Base-by-base conservation (phyloP, 2,797 vertebrate genomes). In the Syndactyla subalaris region DNA sequence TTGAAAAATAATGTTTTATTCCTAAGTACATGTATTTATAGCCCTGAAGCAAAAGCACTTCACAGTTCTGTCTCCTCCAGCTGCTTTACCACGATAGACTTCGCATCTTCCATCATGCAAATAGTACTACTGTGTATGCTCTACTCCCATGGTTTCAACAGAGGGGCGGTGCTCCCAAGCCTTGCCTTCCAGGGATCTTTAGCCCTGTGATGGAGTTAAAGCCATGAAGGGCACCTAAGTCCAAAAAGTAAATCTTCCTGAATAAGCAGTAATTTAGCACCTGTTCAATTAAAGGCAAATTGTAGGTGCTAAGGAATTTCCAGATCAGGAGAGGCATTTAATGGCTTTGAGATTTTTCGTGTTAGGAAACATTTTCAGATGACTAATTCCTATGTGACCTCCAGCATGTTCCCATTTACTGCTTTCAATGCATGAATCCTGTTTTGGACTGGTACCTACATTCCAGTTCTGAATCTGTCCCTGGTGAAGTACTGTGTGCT, bases 1-100 rank as follows among this genome's bases (percentile, higher is more conserved):
- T 75, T 30, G 75, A 91, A 88, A 95, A 92, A 76, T 36, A 61
- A 67, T 83, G 88, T 48, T 86, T 92, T 76, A 80, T 85, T 92
- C 61, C 54, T 32, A 61, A 85, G 68, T 83, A 77, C 32, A 22
- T 85, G 81, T 91, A 78, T 89, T 85, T 91, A 70, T 70, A 89
- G 32, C 26, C 38, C 20, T 41, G 48, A 95, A n/a, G 62, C 19
- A 90, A 84, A 88, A 91, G 26, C 73, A 49, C 9, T 86, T 94
- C 59, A 63, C 70, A 70, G 48, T 70, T 92, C 76, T 92, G 43
- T 48, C 75, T 88, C 17, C 48, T 88, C 65, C 81, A 83, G 79
- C 82, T 93, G 54, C 81, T 88, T 83, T 84, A 51, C 68, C 79
- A 80, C 0, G 20, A 45, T 10, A 78, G 83, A 72, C 79, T 75